Evolutionary conservation across 2,888 invertebrate species (phyloP).

Genomic region (Caradrina clavipalpis): DNA sequence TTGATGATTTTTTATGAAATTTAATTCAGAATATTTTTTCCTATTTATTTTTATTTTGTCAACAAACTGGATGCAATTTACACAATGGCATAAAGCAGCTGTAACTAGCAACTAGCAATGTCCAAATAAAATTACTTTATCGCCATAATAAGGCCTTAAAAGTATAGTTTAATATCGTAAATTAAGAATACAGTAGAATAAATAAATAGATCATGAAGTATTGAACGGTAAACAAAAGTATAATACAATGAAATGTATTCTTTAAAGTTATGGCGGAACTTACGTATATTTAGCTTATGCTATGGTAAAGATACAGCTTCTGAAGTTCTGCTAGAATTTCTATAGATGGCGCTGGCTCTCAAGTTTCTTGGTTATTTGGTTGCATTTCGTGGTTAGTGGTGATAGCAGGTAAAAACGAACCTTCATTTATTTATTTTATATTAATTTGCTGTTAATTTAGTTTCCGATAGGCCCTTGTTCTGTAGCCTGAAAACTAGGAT

Average conservation of each 20-base stretch:
- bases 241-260: conserved; percentile 10
- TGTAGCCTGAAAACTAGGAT: no score
- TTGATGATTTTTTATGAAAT: no score
- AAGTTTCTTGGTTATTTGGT: no score
- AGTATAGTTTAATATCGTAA: conserved; percentile 34
- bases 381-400: no score
- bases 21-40: neutral
- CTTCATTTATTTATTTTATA: no score
- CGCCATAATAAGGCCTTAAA: conserved; percentile 32
- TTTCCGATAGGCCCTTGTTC: no score
- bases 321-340: no score
- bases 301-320: neutral
- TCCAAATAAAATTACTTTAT: conserved; percentile 22
- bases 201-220: conserved; percentile 25
- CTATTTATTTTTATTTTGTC: conserved; percentile 2
- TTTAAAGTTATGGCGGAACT: neutral
- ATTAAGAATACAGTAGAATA: conserved; percentile 19
- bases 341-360: no score
- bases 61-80: neutral
- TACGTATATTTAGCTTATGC: conserved; percentile 20
- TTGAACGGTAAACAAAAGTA: conserved; percentile 5
- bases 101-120: neutral
- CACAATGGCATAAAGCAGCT: conserved; percentile 30
- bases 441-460: no score
- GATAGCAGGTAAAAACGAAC: no score